Conservation (phyloP, 2,797 vertebrate genomes). For the Martes flavigula region DNA sequence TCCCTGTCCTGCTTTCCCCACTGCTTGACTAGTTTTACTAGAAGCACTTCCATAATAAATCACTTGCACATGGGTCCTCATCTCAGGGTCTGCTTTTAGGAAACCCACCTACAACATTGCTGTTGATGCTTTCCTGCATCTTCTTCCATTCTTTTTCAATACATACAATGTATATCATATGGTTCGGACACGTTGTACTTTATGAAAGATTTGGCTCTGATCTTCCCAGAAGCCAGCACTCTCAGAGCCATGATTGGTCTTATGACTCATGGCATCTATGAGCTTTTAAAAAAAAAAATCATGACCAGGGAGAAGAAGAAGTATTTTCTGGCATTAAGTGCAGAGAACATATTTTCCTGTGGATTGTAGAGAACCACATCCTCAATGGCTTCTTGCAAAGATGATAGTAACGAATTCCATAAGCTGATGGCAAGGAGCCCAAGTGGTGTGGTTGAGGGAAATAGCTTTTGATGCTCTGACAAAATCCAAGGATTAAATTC, state of each 20-base stretch:
- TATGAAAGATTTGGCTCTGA: neutral
- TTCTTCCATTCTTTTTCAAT: neutral
- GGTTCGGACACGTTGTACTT: neutral
- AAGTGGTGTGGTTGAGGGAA: neutral
- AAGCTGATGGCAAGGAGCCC: neutral
- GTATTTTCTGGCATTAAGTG: neutral
- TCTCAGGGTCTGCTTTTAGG: slow-evolving; percentile 46
- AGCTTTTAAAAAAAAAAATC: neutral
- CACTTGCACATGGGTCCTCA: accelerated
- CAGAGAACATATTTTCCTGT: neutral
- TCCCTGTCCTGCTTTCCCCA: neutral
- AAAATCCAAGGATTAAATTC: slow-evolving; percentile 26
- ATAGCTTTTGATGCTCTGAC: neutral
- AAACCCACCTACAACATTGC: neutral
- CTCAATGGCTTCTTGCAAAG: neutral
- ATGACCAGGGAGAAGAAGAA: neutral
- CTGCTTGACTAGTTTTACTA: neutral
- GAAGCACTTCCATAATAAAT: neutral
- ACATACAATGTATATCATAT: accelerated
- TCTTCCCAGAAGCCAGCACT: neutral
- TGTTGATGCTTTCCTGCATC: neutral
- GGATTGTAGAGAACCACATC: neutral
- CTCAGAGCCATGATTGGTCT: neutral
- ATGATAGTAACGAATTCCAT: neutral
- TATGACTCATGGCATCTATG: neutral